A percentile compares a stretch with the other conserved stretches of the same genome.
phyloP scores from a whole-genome alignment of 2,888 invertebrate species.

The Drosophila infuscata region DNA sequence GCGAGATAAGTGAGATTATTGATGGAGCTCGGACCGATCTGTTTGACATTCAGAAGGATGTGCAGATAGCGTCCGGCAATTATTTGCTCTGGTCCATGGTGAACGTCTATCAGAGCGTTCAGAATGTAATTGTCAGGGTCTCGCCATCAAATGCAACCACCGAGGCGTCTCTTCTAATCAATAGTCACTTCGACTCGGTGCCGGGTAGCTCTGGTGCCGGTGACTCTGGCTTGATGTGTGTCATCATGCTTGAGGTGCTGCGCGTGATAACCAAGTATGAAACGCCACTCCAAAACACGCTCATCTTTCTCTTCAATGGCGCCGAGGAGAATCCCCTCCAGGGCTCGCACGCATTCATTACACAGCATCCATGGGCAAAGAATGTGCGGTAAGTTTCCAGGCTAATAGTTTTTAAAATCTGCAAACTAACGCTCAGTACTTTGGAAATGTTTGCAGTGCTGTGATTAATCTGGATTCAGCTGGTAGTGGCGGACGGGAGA shows the following conservation, averaged over 20 bases:
- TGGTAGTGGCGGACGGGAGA: constrained; percentile 95
- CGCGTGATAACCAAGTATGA: constrained; percentile 84
- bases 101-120: constrained; percentile 83
- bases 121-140: constrained; percentile 83
- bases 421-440: background rate
- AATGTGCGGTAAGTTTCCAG: constrained; percentile 86
- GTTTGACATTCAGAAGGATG: constrained; percentile 81
- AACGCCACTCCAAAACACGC: constrained; percentile 86
- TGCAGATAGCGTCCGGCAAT: constrained; percentile 82
- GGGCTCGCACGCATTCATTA: constrained; percentile 89
- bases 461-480: constrained; percentile 97
- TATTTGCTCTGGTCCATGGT: constrained; percentile 82
- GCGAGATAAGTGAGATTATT: constrained; percentile 78
- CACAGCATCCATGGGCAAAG: constrained; percentile 92
- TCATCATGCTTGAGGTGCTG: constrained; percentile 88
- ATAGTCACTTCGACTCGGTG: constrained; percentile 97
- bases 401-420: background rate
- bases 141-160: constrained; percentile 71
- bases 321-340: constrained; percentile 89
- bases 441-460: constrained; percentile 85
- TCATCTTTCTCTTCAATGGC: constrained; percentile 89
- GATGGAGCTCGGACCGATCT: constrained; percentile 70
- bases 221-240: constrained; percentile 88
- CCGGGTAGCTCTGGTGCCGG: constrained; percentile 93
- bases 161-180: constrained; percentile 87